Conservation (phyloP, 2,888 invertebrate species). For the Plebejus melissa region DNA sequence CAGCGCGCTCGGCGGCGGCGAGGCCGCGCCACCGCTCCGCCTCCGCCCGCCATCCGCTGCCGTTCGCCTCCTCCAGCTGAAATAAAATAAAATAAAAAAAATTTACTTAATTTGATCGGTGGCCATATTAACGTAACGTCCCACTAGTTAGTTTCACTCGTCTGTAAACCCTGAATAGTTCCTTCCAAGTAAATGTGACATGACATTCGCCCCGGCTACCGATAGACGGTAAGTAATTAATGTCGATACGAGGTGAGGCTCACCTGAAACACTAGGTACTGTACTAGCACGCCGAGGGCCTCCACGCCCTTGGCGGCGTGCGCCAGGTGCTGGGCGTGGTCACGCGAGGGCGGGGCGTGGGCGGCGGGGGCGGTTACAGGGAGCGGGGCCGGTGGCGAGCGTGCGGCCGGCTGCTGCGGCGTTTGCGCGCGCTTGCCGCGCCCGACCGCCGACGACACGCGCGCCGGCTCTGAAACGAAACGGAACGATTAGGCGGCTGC, state of each 20-base stretch:
- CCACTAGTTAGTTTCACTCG: too few species aligned
- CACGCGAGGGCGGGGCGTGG: conserved; percentile 44
- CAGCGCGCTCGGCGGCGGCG: conserved; percentile 67
- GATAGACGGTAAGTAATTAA: not conserved
- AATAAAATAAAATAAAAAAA: not conserved
- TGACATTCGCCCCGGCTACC: too few species aligned
- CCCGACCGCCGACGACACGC: conserved; percentile 64
- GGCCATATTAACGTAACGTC: too few species aligned
- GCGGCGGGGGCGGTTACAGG: conserved; percentile 45
- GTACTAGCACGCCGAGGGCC: conserved; percentile 90
- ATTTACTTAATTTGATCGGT: not conserved
- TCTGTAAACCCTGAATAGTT: too few species aligned
- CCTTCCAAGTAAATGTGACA: too few species aligned
- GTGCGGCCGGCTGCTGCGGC: conserved; percentile 47
- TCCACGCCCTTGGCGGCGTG: conserved; percentile 85
- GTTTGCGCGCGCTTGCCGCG: conserved; percentile 69
- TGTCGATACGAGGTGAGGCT: conserved; percentile 50
- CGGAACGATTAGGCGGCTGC: not conserved
- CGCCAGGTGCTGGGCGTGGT: conserved; percentile 64
- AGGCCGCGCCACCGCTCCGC: conserved; percentile 73
- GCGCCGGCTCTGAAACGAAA: conserved; percentile 59
- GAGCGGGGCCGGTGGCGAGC: conserved; percentile 49
- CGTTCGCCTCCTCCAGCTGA: conserved; percentile 72
- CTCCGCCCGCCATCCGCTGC: conserved; percentile 65
- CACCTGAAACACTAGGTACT: conserved; percentile 89